Evolutionary conservation across 2,113 vertebrate genomes (phyloP), one percentile per base, ranked within the genome.

Genomic region (Illadopsis cleaveri): DNA sequence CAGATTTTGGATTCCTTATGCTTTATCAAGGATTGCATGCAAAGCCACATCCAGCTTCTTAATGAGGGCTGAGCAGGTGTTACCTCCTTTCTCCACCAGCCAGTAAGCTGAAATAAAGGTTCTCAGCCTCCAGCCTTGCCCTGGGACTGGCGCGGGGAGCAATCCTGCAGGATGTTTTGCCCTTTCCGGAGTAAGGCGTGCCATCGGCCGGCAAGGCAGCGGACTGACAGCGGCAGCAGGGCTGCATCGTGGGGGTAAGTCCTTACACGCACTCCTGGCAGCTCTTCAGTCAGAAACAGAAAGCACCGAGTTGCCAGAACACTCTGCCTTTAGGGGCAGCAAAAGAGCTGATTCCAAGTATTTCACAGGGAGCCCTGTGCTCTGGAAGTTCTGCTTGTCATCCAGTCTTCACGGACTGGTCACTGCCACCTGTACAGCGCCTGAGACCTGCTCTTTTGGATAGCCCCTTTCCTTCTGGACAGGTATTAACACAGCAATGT

Each of bases 351-450:
- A 57, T 68, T 85, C 48, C 58, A 65, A 0, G 53, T 22, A 9
- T 76, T 83, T 82, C 57, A 35, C 71, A 60, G 15, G 22, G 68
- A 82, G 30, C 19, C 33, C 24, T 38, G 45, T 60, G 31, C 65
- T 70, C 69, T 33, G 82, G 42, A 89, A 13, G 30, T 40, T 60
- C 37, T 87, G 64, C 27, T 51, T 48, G 58, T 62, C 7, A 2
- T 42, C 70, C 70, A 56, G 56, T 35, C 44, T 61, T 14, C 2
- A 1, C 4, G 9, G 37, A 21, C 31, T 28, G 51, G 28, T 37
- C 19, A 6, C n/a, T 54, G 45, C 21, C 33, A 38, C 50, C 19
- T 4, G 11, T 31, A 37, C 2, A 18, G 28, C 0, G 0, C 22
- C 53, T 14, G 37, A 54, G n/a, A 53, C 16, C 12, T 22, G 22